phyloP scores from a whole-genome alignment of 2,113 vertebrate species.

The rat (Rattus norvegicus) region DNA sequence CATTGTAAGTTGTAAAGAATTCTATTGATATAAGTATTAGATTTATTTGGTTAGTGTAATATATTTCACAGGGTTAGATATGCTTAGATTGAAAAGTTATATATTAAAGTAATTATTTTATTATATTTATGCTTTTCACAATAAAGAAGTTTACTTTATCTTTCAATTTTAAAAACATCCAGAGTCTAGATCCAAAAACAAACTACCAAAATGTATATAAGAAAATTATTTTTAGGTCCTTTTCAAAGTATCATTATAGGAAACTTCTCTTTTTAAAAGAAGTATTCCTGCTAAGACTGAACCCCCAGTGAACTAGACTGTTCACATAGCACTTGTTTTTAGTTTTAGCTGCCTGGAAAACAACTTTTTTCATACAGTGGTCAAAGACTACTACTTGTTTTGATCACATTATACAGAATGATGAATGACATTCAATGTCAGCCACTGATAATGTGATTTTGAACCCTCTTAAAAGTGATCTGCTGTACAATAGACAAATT shows the following conservation, averaged over 20 bases:
- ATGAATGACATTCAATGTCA: constrained; percentile 53
- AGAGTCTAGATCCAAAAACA: constrained; percentile 45
- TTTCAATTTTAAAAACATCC: constrained; percentile 56
- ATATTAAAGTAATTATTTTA: constrained; percentile 45
- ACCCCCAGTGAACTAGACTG: no score
- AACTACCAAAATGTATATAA: background rate
- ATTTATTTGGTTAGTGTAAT: constrained; percentile 51
- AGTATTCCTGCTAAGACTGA: no score
- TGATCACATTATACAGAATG: constrained; percentile 45
- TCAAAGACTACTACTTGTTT: constrained; percentile 58
- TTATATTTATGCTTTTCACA: constrained; percentile 63
- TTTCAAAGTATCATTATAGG: constrained; percentile 53
- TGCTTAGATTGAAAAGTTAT: constrained; percentile 43
- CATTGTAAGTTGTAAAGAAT: constrained; percentile 25
- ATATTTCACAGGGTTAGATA: constrained; percentile 38
- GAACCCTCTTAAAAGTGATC: constrained; percentile 61
- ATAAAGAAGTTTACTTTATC: constrained; percentile 29
- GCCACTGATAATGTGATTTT: constrained; percentile 67
- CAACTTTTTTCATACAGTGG: constrained; percentile 27
- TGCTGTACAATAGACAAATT: constrained; percentile 61
- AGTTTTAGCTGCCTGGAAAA: constrained; percentile 54
- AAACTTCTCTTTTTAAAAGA: constrained; percentile 15
- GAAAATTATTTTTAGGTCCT: constrained; percentile 50
- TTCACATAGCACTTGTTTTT: constrained; percentile 40
- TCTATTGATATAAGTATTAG: constrained; percentile 27